Evolutionary conservation across 2,113 vertebrate genomes (phyloP).

Genomic region (Alouatta palliata): DNA sequence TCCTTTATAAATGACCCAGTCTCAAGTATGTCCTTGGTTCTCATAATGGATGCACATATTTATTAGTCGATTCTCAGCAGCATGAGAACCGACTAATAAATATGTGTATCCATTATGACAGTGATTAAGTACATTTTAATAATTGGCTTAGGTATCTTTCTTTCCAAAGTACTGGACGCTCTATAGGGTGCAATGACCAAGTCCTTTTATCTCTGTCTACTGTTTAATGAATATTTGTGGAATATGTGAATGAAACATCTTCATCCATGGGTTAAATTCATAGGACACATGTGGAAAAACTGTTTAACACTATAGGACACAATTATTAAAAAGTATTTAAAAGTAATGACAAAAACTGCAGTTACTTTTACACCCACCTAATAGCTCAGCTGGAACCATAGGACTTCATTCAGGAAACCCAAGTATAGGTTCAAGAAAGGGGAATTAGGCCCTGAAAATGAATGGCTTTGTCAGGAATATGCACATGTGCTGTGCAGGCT

Average conservation of each 20-base stretch:
- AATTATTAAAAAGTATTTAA: too few species aligned
- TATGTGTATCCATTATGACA: neutral
- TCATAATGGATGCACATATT: too few species aligned
- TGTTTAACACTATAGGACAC: neutral
- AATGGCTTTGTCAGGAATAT: neutral
- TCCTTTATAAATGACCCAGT: too few species aligned
- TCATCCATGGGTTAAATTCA: neutral
- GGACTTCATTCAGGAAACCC: neutral
- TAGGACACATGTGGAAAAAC: neutral
- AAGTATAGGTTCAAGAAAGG: neutral
- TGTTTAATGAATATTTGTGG: neutral
- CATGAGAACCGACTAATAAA: too few species aligned
- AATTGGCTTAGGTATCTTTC: neutral
- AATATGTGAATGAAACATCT: neutral
- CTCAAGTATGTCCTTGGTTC: too few species aligned
- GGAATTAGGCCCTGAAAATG: neutral
- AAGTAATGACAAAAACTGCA: too few species aligned
- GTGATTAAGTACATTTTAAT: neutral
- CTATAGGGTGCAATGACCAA: neutral
- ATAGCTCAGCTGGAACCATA: neutral
- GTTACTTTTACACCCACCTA: too few species aligned
- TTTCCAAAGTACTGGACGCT: neutral
- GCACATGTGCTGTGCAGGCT: too few species aligned
- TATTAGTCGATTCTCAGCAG: too few species aligned
- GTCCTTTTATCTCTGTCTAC: neutral